Percentiles rank a stretch among this genome's conserved stretches.
Conservation (phyloP, 2,888 invertebrate species). For the Sepiola atlantica region DNA sequence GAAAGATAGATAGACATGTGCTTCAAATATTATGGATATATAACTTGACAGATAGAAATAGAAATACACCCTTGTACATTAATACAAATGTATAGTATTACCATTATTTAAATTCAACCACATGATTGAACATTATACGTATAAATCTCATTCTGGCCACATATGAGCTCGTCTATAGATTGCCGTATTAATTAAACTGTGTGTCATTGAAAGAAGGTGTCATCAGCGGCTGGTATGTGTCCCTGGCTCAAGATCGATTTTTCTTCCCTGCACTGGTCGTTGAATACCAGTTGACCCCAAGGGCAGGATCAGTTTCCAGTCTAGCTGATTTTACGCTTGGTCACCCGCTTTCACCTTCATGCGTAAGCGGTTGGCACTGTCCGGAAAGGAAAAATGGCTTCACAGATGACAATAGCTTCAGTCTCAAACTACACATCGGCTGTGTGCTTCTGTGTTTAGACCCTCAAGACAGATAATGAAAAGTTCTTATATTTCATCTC, state of each 20-base stretch:
- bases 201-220: background rate
- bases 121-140: no score
- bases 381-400: background rate
- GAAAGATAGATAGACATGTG: no score
- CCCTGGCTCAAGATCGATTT: background rate
- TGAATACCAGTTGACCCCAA: background rate
- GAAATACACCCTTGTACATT: no score
- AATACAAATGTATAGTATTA: no score
- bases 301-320: conserved; percentile 12
- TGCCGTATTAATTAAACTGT: background rate
- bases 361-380: background rate
- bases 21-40: no score
- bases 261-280: background rate
- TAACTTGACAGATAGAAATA: no score
- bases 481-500: background rate
- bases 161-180: background rate
- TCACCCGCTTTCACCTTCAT: background rate
- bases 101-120: no score
- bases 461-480: background rate
- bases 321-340: background rate
- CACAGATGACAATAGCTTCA: background rate
- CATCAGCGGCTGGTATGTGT: background rate
- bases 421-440: background rate
- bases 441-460: background rate
- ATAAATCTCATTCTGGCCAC: no score